Conservation (phyloP, 2,888 invertebrate genomes). For the Eristalis arbustorum region DNA sequence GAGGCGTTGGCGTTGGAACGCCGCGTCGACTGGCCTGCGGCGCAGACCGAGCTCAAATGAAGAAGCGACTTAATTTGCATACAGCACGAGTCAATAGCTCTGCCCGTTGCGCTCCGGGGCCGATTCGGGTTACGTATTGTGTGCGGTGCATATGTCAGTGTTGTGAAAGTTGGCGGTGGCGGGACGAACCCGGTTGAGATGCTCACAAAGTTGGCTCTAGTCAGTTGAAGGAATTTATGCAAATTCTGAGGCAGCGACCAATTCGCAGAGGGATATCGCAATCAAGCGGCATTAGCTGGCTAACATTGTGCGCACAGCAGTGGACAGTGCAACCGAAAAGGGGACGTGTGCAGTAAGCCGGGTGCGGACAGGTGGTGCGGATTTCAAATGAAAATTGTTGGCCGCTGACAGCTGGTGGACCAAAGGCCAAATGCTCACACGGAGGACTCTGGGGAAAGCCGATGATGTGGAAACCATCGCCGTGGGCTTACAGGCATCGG, state of each 20-base stretch:
- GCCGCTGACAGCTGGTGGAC: not conserved
- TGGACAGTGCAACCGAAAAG: not conserved
- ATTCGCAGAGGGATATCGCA: constrained; percentile 13
- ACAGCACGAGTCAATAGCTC: constrained; percentile 27
- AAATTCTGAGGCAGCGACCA: constrained; percentile 9
- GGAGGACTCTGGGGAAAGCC: not conserved
- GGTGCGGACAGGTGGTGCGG: not conserved
- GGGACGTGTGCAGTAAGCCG: not conserved
- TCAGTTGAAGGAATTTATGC: constrained; percentile 4
- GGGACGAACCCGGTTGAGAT: not conserved
- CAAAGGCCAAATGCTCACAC: not conserved
- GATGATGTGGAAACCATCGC: not conserved
- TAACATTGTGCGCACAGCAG: not conserved
- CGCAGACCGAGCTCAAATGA: not conserved
- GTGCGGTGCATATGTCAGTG: constrained; percentile 8
- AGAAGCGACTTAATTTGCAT: constrained; percentile 39
- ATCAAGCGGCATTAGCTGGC: constrained; percentile 22
- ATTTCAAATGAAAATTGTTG: not conserved
- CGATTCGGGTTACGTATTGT: not conserved
- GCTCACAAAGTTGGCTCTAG: not conserved
- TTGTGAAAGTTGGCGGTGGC: not conserved
- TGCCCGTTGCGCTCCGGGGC: not conserved
- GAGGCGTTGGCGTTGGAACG: not conserved
- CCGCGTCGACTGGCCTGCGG: not conserved
- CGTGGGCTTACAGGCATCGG: not conserved